Base-by-base conservation (phyloP, 2,888 invertebrate species). In the Patella caerulea region DNA sequence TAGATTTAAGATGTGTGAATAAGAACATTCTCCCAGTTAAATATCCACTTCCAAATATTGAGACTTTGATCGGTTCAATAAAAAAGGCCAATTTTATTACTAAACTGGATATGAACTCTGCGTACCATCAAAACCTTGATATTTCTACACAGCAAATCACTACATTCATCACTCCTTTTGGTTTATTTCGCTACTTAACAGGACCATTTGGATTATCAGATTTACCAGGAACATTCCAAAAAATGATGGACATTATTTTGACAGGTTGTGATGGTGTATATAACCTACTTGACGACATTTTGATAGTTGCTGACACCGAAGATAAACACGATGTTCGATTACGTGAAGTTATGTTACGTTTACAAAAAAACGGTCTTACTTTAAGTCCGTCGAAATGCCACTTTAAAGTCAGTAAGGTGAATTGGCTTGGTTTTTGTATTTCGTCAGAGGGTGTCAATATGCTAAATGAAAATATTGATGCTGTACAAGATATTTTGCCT, bases 171-270 rank as follows among this genome's bases (percentile, higher is more conserved):
- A 29, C 29, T 29, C 29, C 29, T 29, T 29, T 29, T 29, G 29
- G 29, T 29, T 29, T 65, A 65, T 65, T 19, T 65, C 59, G 59
- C 7, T 65, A 65, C 19, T n/a, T 19, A 11, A 65, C 59, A 65
- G 59, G 59, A 65, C n/a, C 59, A 19, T 65, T 65, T 11, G 59
- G 59, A 65, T 65, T n/a, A 65, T n/a, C 59, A 19, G 59, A 65
- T 65, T 19, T 65, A 19, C 59, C 59, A 19, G 59, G 59, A 9
- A 19, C n/a, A 19, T 65, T 65, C n/a, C 59, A 56, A n/a, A 56
- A 56, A 56, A 56, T 56, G 56, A 56, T 56, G 56, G 56, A 56
- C n/a, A 15, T n/a, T n/a, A 56, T 56, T 14, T 56, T n/a, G n/a
- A n/a, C n/a, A n/a, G n/a, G n/a, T n/a, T n/a, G n/a, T n/a, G n/a